phyloP scores from a whole-genome alignment of 2,888 invertebrate species.

The Alsophila aescularia region DNA sequence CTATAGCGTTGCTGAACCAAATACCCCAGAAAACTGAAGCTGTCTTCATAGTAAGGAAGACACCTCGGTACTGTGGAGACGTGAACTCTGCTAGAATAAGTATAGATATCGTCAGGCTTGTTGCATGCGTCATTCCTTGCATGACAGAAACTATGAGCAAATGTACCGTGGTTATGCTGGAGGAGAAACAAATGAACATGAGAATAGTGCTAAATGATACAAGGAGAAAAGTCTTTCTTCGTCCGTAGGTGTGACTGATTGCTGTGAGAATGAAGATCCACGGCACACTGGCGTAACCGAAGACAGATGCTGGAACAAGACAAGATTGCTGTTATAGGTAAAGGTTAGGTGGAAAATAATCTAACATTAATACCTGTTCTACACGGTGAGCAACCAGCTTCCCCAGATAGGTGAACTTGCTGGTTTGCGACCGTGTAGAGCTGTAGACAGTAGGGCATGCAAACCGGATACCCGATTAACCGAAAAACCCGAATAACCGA shows the following conservation, averaged over 20 bases:
- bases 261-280: constrained; percentile 40
- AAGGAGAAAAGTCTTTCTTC: constrained; percentile 36
- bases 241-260: constrained; percentile 29
- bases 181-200: constrained; percentile 10
- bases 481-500: too few relatives aligned
- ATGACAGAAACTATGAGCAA: neutral
- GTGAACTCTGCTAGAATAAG: constrained; percentile 40
- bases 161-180: constrained; percentile 1
- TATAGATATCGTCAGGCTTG: constrained; percentile 28
- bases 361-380: too few relatives aligned
- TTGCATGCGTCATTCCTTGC: constrained; percentile 9
- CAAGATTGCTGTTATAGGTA: too few relatives aligned
- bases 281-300: constrained; percentile 40
- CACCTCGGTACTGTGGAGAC: constrained; percentile 36
- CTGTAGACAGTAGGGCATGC: too few relatives aligned
- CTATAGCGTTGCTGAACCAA: constrained; percentile 45
- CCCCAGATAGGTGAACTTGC: too few relatives aligned
- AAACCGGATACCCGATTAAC: too few relatives aligned
- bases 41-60: constrained; percentile 42
- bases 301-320: constrained; percentile 41
- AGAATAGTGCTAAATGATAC: constrained; percentile 29
- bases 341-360: too few relatives aligned
- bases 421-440: too few relatives aligned
- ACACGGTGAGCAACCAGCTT: too few relatives aligned
- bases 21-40: constrained; percentile 42